A percentile compares a stretch with the other conserved stretches of the same genome.
These are phyloP conservation scores for Pelodiscus sinensis DNA, from an alignment of 2,113 vertebrate genomes.

Conservation along the genomic window DNA sequence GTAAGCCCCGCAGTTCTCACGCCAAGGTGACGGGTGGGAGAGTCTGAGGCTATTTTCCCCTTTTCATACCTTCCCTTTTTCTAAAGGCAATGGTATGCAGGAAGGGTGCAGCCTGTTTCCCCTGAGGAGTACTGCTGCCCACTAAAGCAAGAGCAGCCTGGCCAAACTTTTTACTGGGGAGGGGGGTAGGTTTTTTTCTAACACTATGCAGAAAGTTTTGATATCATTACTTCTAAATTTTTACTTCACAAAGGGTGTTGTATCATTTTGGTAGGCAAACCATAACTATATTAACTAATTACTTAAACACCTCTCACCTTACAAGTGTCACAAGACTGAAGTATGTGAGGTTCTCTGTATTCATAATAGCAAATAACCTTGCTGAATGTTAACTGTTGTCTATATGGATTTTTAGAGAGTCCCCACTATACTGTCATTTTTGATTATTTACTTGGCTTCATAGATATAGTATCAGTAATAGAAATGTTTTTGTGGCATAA, in stretches of 20 bases:
- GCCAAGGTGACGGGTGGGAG: no score
- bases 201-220: conserved; percentile 19
- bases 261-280: neutral
- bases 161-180: no score
- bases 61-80: no score
- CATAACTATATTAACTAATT: neutral
- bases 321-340: neutral
- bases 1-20: no score
- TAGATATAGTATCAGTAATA: neutral
- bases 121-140: no score
- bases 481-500: neutral
- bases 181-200: no score
- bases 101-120: no score
- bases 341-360: neutral
- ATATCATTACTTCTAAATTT: neutral
- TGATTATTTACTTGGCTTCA: conserved; percentile 11
- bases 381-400: neutral
- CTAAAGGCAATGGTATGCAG: no score
- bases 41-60: no score
- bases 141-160: no score
- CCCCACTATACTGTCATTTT: neutral
- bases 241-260: neutral
- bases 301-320: no score
- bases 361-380: neutral
- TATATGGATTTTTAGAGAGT: neutral